These are phyloP conservation scores for Drosophila pachea DNA, from an alignment of 1,140 invertebrate genomes.

Conservation along the genomic window DNA sequence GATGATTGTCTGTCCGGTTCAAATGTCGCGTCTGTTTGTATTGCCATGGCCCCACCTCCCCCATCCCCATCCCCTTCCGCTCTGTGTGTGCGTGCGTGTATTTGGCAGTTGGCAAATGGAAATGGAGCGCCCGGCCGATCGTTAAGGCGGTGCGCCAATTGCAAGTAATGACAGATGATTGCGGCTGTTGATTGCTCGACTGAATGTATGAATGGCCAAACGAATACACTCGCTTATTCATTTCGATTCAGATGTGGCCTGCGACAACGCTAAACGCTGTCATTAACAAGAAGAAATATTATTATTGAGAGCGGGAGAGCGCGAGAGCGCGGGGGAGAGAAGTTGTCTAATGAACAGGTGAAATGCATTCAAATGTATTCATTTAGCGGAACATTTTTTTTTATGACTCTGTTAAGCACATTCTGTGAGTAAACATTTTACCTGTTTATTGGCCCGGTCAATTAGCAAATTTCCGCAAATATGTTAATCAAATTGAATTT, in stretches of 20 bases:
- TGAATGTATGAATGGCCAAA: constrained; percentile 3
- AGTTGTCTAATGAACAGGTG: too few species aligned
- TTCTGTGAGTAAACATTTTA: neutral
- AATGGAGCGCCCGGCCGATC: constrained; percentile 23
- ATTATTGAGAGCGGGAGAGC: neutral
- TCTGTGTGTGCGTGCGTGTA: neutral
- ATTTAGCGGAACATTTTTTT: neutral
- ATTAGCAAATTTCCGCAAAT: neutral
- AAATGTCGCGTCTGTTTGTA: constrained; percentile 72
- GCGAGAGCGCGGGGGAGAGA: too few species aligned
- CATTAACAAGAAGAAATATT: neutral
- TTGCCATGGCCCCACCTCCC: constrained; percentile 31
- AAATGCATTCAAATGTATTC: too few species aligned
- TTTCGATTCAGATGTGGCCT: constrained; percentile 11
- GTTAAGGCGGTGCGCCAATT: constrained; percentile 41
- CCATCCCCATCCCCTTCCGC: neutral
- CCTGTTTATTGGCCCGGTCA: neutral
- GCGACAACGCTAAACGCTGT: constrained; percentile 10
- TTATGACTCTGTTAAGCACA: neutral
- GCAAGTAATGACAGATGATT: constrained; percentile 41
- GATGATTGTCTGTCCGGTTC: constrained; percentile 68
- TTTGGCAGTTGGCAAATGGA: constrained; percentile 20
- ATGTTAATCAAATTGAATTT: neutral
- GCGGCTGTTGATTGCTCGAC: constrained; percentile 32
- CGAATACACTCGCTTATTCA: constrained; percentile 22